Percentiles rank a stretch among this genome's conserved stretches.
phyloP scores from a whole-genome alignment of 2,888 invertebrate species.

The Tachystola acroxantha region DNA sequence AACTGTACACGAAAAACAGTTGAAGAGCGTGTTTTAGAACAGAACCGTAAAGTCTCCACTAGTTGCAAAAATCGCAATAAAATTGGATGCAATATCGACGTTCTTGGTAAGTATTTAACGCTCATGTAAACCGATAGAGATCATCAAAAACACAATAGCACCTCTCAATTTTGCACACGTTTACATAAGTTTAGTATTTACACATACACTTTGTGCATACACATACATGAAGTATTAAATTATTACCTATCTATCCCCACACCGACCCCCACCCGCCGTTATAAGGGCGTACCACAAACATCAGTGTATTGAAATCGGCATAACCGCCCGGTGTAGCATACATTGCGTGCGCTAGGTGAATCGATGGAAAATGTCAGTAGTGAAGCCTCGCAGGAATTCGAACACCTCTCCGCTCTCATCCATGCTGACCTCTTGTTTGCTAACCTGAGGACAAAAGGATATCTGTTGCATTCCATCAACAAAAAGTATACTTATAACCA shows the following conservation, averaged over 20 bases:
- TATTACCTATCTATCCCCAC: no score
- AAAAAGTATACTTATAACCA: no score
- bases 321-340: no score
- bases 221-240: no score
- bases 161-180: conserved; percentile 6
- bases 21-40: conserved; percentile 7
- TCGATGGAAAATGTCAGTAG: conserved; percentile 59
- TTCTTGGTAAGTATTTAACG: no score
- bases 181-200: no score
- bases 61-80: not conserved
- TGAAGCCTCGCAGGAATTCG: conserved; percentile 61
- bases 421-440: conserved; percentile 26
- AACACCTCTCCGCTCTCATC: conserved; percentile 49
- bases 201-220: no score
- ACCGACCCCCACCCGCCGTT: no score
- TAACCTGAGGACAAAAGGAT: conserved; percentile 32
- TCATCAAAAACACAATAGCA: conserved; percentile 13
- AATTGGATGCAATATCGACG: not conserved
- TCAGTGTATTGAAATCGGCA: no score
- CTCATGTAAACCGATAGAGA: not conserved
- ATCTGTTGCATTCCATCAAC: no score
- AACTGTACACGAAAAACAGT: not conserved
- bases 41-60: not conserved
- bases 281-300: no score
- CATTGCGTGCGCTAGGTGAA: conserved; percentile 38